Percentiles rank a stretch among this genome's conserved stretches.
These are phyloP conservation scores for Drosophila diplacantha DNA, from an alignment of 2,888 invertebrate genomes.

Conservation along the genomic window DNA sequence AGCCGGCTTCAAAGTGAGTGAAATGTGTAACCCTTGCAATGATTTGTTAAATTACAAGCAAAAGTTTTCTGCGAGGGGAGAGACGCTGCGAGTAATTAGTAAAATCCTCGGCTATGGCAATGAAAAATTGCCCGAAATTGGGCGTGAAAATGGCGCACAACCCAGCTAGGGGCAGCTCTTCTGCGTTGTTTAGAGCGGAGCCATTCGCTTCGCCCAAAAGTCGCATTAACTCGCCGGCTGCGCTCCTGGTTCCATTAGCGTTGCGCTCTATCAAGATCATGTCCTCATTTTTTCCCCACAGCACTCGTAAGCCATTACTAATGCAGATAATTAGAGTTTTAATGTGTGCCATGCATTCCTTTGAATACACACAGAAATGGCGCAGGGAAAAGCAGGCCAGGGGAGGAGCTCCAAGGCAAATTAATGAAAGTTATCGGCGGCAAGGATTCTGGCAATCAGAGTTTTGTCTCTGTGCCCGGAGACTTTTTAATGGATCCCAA, in stretches of 20 bases:
- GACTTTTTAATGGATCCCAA: conserved; percentile 48
- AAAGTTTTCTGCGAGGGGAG: conserved; percentile 53
- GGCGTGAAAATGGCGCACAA: conserved; percentile 56
- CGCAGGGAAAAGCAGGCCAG: background rate
- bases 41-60: conserved; percentile 61
- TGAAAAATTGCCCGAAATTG: conserved; percentile 68
- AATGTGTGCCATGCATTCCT: conserved; percentile 39
- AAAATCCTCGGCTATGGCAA: conserved; percentile 51
- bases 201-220: conserved; percentile 5
- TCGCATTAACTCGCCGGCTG: conserved; percentile 16
- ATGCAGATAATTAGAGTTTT: conserved; percentile 49
- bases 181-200: conserved; percentile 4
- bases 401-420: conserved; percentile 11
- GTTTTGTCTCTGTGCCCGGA: conserved; percentile 15
- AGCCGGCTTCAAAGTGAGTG: conserved; percentile 41
- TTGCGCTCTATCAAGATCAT: conserved; percentile 34
- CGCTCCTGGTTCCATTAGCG: conserved; percentile 27
- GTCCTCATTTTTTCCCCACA: conserved; percentile 20
- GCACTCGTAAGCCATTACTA: conserved; percentile 47
- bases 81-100: conserved; percentile 57
- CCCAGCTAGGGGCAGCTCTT: conserved; percentile 12
- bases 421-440: conserved; percentile 35
- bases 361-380: background rate
- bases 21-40: conserved; percentile 52
- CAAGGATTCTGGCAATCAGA: conserved; percentile 26